These are phyloP conservation scores for Chiloscyllium punctatum DNA, from an alignment of 2,797 vertebrate species.

Conservation along the genomic window DNA sequence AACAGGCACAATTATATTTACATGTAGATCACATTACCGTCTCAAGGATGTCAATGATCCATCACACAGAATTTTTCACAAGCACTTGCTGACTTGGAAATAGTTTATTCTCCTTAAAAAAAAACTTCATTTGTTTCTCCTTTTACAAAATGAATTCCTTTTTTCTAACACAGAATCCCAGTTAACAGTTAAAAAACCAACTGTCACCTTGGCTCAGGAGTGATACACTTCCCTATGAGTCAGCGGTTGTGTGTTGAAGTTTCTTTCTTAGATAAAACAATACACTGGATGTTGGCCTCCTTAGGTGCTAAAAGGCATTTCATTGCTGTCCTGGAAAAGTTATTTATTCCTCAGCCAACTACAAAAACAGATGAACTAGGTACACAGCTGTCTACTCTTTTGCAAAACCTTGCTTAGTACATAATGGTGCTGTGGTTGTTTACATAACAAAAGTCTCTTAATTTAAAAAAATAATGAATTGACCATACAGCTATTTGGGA, in stretches of 20 bases:
- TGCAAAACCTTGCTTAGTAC: background rate
- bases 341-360: background rate
- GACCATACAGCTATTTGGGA: background rate
- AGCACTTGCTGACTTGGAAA: background rate
- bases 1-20: background rate
- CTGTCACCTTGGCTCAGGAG: background rate
- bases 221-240: background rate
- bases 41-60: background rate
- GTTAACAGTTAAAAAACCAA: background rate
- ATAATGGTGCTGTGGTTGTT: background rate
- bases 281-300: too few relatives aligned
- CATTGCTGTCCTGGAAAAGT: background rate
- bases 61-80: background rate
- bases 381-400: background rate
- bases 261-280: background rate
- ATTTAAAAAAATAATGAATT: background rate
- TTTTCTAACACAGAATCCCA: background rate
- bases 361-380: background rate
- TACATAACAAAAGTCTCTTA: background rate
- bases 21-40: background rate
- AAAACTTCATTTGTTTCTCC: background rate
- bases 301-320: background rate
- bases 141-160: background rate
- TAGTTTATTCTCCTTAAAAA: background rate
- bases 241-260: background rate